Base-by-base conservation (phyloP, 2,797 vertebrate species). In the Okamejei kenojei region DNA sequence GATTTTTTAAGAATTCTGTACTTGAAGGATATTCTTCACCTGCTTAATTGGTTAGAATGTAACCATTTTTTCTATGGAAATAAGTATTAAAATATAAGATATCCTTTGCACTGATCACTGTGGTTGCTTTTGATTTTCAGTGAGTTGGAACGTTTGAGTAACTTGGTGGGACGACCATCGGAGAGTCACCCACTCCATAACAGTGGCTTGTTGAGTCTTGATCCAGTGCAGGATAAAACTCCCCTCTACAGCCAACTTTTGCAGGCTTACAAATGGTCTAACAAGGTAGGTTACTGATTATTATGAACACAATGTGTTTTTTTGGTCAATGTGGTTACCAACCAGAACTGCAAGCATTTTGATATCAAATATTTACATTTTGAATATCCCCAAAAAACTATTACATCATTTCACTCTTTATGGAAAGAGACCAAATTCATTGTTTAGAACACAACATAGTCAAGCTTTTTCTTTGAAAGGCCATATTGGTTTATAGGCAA, bases 231-330 rank as follows among this genome's bases (percentile, higher is more conserved):
- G 94, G 98, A 99, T 95, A 96, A 99, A 95, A 99, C 98, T 0
- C 99, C 99, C 0, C 96, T 99, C 0, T 99, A 99, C 95, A 99
- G 98, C 32, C 98, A 99, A 61, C 98, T 99, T 26, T 97, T 99
- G 4, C 98, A 99, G 94, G 99, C 98, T 0, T 99, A 99, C 94
- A 99, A 99, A 86, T 99, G 99, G 99, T 99, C 99, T 38, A 99
- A 99, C 95, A 99, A 99, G 97, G 99, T 99, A 96, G 9, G 1
- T 54, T 38, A 10, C 26, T 38, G 17, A 68, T 68, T 19, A 21
- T 19, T 88, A 68, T 11, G 63, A 88, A 65, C 32, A 17, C 11
- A 78, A 7, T 78, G 0, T 88, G n/a, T 68, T 65, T 32, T 32
- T 1, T 35, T 68, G 21, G 84, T 10, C n/a, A 88, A 35, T 88